These are phyloP conservation scores for Apteryx owenii DNA, from an alignment of 2,113 vertebrate genomes.

Conservation along the genomic window DNA sequence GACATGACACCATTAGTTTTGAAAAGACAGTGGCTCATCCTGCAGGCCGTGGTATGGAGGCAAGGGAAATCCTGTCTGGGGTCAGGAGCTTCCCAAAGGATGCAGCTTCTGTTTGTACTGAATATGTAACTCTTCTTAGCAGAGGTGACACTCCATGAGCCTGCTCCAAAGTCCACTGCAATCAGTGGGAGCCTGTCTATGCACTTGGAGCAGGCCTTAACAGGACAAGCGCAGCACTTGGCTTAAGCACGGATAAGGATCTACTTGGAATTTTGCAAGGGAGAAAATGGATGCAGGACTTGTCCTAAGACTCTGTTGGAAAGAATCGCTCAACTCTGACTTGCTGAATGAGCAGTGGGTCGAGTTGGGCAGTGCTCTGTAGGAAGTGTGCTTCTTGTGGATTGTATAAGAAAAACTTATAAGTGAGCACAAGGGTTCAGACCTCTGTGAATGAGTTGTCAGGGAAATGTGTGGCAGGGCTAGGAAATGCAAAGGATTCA, in stretches of 20 bases:
- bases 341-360: background rate
- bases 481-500: background rate
- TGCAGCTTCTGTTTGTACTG: background rate
- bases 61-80: background rate
- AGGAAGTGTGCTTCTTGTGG: background rate
- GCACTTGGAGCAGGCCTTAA: background rate
- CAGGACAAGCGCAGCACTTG: accelerated
- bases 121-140: background rate
- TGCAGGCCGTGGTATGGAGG: background rate
- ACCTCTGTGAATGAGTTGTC: background rate
- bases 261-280: accelerated
- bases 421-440: background rate
- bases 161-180: background rate
- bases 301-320: background rate
- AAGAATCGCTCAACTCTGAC: background rate
- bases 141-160: background rate
- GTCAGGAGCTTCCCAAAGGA: conserved; percentile 26
- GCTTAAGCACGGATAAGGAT: background rate
- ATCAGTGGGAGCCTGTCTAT: background rate
- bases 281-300: background rate
- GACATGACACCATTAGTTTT: conserved; percentile 39
- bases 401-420: background rate
- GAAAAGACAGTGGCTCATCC: conserved; percentile 24
- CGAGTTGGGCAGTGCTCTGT: background rate
- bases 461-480: background rate